Evolutionary conservation across 2,113 vertebrate species (phyloP).

Genomic region (Phocoena phocoena): DNA sequence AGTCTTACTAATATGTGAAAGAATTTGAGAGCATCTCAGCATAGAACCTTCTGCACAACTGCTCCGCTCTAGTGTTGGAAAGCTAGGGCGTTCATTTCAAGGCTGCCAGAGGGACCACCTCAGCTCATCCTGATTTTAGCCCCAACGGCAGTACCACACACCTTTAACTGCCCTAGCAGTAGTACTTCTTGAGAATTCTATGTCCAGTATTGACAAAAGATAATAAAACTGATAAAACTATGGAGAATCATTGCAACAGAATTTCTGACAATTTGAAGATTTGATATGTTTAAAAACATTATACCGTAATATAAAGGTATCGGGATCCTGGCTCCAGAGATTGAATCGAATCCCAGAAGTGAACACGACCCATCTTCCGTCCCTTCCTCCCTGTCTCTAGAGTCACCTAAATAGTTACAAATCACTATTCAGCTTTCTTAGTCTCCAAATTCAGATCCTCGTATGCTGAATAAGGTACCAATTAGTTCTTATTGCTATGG

Average conservation of each 20-base stretch:
- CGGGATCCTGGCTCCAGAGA: not conserved
- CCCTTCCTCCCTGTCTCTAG: not conserved
- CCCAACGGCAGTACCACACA: constrained; percentile 6
- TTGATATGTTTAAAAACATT: constrained; percentile 46
- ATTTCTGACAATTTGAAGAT: constrained; percentile 22
- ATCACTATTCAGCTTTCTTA: not conserved
- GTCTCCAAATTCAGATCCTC: not conserved
- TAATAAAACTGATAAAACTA: not conserved
- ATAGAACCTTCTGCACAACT: not conserved
- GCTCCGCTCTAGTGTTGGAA: not conserved
- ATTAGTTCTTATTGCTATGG: not conserved
- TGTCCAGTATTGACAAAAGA: constrained; percentile 36
- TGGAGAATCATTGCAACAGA: constrained; percentile 5
- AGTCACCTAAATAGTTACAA: not conserved
- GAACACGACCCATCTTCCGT: not conserved
- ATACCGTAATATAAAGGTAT: not conserved
- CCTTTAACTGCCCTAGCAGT: constrained; percentile 28
- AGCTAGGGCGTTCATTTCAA: not conserved
- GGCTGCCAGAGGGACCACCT: not conserved
- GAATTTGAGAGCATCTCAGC: not conserved
- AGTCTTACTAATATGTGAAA: not conserved
- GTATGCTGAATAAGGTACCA: not conserved
- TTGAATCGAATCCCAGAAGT: constrained; percentile 11
- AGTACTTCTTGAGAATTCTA: constrained; percentile 29
- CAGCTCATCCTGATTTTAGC: constrained; percentile 44